Conservation (phyloP, 2,888 invertebrate genomes). For the Mesoligia furuncula region DNA sequence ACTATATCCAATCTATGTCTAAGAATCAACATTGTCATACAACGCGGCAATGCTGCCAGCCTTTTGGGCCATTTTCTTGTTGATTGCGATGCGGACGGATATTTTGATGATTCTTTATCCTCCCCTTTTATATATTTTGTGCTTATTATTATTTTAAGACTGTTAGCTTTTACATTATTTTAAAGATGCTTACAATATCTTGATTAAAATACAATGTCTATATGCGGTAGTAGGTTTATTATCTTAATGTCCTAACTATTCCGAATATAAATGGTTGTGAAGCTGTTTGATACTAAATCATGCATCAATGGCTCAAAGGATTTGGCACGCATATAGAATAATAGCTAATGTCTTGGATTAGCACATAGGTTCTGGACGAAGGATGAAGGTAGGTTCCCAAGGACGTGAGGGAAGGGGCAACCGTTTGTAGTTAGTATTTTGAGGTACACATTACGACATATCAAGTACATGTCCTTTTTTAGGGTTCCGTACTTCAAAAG, state of each 20-base stretch:
- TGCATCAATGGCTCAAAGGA: not conserved
- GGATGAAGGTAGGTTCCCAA: not conserved
- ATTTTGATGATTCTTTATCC: not conserved
- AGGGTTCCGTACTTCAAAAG: too few relatives aligned
- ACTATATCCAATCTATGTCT: not conserved
- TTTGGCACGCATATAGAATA: not conserved
- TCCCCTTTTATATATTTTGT: not conserved
- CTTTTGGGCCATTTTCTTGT: not conserved
- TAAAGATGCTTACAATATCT: too few relatives aligned
- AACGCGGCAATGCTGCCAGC: not conserved
- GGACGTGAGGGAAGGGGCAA: too few relatives aligned
- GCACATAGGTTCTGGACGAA: not conserved
- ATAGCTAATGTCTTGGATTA: not conserved
- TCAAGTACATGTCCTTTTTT: too few relatives aligned
- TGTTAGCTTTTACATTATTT: too few relatives aligned
- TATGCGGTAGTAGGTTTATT: not conserved
- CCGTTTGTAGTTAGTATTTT: not conserved
- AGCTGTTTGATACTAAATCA: not conserved
- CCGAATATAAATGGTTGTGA: not conserved
- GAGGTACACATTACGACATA: too few relatives aligned
- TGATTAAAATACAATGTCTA: not conserved
- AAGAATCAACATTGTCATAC: not conserved
- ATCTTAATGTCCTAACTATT: not conserved
- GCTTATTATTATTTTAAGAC: too few relatives aligned
- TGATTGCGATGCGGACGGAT: not conserved